Evolutionary conservation across 2,888 invertebrate genomes (phyloP), one percentile per base, ranked within the genome.

Genomic region (Sminthurides aquaticus): DNA sequence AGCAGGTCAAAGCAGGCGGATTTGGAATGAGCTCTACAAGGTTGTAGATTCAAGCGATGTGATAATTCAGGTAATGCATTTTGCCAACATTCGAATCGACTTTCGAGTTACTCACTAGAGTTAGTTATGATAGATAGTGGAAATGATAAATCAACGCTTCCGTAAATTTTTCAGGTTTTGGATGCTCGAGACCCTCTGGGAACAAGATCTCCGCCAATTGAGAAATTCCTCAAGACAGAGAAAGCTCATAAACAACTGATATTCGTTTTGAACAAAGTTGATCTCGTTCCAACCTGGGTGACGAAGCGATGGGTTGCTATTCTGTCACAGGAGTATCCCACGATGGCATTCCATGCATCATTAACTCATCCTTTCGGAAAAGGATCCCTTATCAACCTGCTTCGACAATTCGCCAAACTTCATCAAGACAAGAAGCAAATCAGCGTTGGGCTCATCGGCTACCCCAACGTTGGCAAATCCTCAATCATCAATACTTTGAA

Each of bases 11-110:
- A 98, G 97, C 75, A 92, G 86, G 80, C 85, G 99, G 74, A 96
- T 99, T 76, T 99, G 99, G 99, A 96, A 94, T 81, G 99, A 99
- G 78, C 79, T 99, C 55, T 96, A 98, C 78, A 99, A 99, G 84
- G 99, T 98, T 28, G 87, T 99, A 62, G 99, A 99, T 79, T 96
- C 98, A 1, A 95, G 98, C 0, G 99, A 99, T 84, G 96, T 99
- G 2, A 80, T 99, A 20, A 80, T 99, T 28, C 95, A 98, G 70
- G 74, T 72, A 65, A 20, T n/a, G n/a, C n/a, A n/a, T n/a, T n/a
- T n/a, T n/a, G n/a, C n/a, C n/a, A n/a, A n/a, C n/a, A n/a, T n/a
- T n/a, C n/a, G n/a, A n/a, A n/a, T n/a, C n/a, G n/a, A n/a, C n/a
- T n/a, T n/a, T n/a, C n/a, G n/a, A n/a, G n/a, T n/a, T n/a, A n/a